Evolutionary conservation across 2,113 vertebrate species (phyloP), one percentile per base, ranked within the genome.

Genomic region (Prinia subflava): DNA sequence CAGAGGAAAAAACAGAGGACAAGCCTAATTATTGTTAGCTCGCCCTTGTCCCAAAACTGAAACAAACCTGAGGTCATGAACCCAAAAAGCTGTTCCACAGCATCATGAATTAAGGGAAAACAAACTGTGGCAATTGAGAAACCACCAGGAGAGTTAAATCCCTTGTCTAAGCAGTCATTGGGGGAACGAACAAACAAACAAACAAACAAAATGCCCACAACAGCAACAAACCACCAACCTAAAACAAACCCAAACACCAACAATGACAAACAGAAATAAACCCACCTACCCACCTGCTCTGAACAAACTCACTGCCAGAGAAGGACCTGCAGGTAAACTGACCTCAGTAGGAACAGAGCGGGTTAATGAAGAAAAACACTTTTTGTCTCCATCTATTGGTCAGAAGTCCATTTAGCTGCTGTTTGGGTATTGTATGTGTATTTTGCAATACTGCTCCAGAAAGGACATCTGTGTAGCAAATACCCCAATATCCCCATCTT

Each of bases 301-400:
- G n/a, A 81, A 42, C 9, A 83, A 71, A 50, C 35, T 42, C 7
- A 1, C 31, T 60, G 16, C 13, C 31, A 41, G 37, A 52, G 37
- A 82, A 50, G 41, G 24, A 57, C 37, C 39, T 69, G 46, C 46
- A 69, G 39, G 27, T 59, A 52, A 90, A 74, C 0, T 47, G 89
- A 78, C 50, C 70, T 52, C 82, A 27, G 14, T 3, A 60, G 31
- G 25, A 91, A 31, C 3, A 37, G 60, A 44, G 18, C 18, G 14
- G 28, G 31, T 27, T 52, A 83, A 75, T 14, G 49, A 89, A 79
- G 60, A 86, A 88, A 81, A 92, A 0, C 46, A 80, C 46, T 95
- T 95, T 86, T 42, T 94, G 90, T 91, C 92, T 94, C 93, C 94
- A 92, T 60, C 88, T 95, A 47, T 92, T 76, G 90, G 93, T 76